phyloP scores from a whole-genome alignment of 2,888 invertebrate species.

The Chrysotoxum bicinctum region DNA sequence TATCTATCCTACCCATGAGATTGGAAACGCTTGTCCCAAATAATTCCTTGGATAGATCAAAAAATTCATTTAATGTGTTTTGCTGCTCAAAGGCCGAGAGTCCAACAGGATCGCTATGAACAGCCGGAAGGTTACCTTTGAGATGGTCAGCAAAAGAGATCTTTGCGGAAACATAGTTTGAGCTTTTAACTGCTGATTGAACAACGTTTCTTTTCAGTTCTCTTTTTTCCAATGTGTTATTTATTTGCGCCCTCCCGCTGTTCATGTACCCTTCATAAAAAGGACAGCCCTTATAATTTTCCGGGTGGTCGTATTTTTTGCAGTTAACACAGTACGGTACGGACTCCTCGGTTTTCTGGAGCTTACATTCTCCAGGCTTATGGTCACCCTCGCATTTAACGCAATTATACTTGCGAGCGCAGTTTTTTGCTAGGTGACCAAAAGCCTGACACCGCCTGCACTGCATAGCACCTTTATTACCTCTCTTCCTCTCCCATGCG shows the following conservation, averaged over 20 bases:
- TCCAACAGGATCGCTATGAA: too few species aligned
- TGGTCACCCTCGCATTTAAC: neutral
- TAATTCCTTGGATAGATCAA: too few species aligned
- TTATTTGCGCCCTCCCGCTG: neutral
- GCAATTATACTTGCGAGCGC: neutral
- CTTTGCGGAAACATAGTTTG: too few species aligned
- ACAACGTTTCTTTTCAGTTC: neutral
- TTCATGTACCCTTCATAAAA: neutral
- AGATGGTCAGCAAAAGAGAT: too few species aligned
- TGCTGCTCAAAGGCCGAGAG: too few species aligned
- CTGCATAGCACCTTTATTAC: neutral
- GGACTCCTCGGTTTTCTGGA: neutral
- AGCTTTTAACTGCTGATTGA: too few species aligned
- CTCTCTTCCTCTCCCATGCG: neutral
- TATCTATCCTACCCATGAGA: too few species aligned
- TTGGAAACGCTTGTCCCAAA: too few species aligned
- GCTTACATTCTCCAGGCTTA: neutral
- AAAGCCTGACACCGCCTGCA: neutral
- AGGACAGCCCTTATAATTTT: neutral
- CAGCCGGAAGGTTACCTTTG: too few species aligned
- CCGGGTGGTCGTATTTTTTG: neutral
- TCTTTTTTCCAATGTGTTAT: neutral
- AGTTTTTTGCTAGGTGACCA: conserved; percentile 14
- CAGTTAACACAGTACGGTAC: neutral
- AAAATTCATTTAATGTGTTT: too few species aligned